A percentile compares a stretch with the other conserved stretches of the same genome.
Evolutionary conservation across 2,113 vertebrate genomes (phyloP).

Genomic region (Tylochromis polylepis): DNA sequence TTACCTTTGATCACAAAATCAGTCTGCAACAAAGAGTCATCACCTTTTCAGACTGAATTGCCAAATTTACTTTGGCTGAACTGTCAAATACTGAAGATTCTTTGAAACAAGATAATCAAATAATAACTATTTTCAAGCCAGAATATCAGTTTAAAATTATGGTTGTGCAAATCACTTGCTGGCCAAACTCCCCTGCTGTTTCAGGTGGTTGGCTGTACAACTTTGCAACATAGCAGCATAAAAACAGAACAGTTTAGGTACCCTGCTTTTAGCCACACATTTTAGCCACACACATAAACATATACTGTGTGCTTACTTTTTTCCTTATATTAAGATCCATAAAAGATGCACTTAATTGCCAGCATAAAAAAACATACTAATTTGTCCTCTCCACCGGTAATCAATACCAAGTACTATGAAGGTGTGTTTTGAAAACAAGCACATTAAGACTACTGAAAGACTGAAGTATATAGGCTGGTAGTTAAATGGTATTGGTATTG

Average conservation of each 20-base stretch:
- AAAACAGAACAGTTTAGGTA: background rate
- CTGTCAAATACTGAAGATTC: background rate
- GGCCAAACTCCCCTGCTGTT: background rate
- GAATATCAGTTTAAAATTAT: background rate
- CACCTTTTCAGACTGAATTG: background rate
- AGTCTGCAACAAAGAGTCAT: background rate
- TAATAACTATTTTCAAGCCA: background rate
- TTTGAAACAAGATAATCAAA: background rate
- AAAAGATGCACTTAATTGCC: background rate
- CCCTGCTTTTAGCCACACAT: background rate
- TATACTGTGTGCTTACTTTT: background rate
- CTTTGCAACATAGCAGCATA: background rate
- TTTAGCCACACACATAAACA: background rate
- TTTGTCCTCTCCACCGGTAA: background rate
- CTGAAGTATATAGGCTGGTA: background rate
- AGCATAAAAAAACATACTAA: background rate
- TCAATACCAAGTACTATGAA: background rate
- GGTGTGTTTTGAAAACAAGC: background rate
- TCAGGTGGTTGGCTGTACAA: background rate
- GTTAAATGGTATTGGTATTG: background rate
- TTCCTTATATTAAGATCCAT: background rate
- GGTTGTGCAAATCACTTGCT: background rate
- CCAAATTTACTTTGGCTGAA: background rate
- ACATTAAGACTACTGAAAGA: background rate
- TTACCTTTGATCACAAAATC: background rate